Evolutionary conservation across 2,888 invertebrate species (phyloP).

Genomic region (Chymomyza procnemis): DNA sequence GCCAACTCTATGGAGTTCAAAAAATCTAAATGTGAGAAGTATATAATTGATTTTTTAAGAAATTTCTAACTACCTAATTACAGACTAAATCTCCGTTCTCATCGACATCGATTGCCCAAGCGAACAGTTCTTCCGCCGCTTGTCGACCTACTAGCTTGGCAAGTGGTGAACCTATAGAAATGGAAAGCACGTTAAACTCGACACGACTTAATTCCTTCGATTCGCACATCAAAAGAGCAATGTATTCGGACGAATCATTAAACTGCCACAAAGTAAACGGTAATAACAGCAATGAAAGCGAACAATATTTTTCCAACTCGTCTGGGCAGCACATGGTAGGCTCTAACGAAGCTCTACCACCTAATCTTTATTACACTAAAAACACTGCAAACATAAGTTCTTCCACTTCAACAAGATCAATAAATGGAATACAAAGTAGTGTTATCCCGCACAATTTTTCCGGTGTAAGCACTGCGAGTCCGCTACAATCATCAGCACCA

Average conservation of each 20-base stretch:
- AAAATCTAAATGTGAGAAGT: slow-evolving; percentile 52
- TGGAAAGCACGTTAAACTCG: background rate
- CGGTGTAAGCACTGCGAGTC: slow-evolving; percentile 77
- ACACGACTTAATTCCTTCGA: slow-evolving; percentile 29
- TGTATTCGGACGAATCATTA: slow-evolving; percentile 61
- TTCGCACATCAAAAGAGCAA: slow-evolving; percentile 13
- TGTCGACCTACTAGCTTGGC: slow-evolving; percentile 46
- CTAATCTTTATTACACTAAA: slow-evolving; percentile 36
- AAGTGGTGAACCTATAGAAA: slow-evolving; percentile 14
- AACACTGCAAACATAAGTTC: slow-evolving; percentile 28
- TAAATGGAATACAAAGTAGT: slow-evolving; percentile 55
- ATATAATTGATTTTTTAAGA: background rate
- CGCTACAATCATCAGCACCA: slow-evolving; percentile 79
- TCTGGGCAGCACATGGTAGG: slow-evolving; percentile 21
- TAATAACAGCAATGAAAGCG: slow-evolving; percentile 19
- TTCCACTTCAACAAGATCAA: slow-evolving; percentile 33
- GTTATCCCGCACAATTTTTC: slow-evolving; percentile 65
- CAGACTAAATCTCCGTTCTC: background rate
- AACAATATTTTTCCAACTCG: slow-evolving; percentile 21
- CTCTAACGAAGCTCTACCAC: slow-evolving; percentile 20
- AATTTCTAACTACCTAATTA: background rate
- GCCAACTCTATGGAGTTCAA: slow-evolving; percentile 66
- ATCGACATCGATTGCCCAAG: slow-evolving; percentile 42
- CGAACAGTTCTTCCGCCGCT: slow-evolving; percentile 17
- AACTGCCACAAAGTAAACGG: slow-evolving; percentile 56